These are phyloP conservation scores for Melipona beecheii DNA, from an alignment of 2,888 invertebrate genomes.

Conservation along the genomic window DNA sequence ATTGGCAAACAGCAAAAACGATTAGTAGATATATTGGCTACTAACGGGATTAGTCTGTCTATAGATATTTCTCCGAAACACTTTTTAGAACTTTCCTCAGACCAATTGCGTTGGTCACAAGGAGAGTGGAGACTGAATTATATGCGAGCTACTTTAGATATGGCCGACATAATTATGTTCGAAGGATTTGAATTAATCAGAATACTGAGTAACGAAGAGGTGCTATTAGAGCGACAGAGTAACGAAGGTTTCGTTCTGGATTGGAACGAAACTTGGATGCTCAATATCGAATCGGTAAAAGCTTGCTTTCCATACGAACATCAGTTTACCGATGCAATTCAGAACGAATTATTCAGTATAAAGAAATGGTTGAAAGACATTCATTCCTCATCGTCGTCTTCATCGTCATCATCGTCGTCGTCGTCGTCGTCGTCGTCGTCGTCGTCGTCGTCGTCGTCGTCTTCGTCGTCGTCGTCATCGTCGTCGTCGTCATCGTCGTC, in stretches of 20 bases:
- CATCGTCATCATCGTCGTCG: constrained; percentile 45
- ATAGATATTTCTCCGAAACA: constrained; percentile 82
- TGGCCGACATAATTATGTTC: constrained; percentile 89
- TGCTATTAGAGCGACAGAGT: constrained; percentile 90
- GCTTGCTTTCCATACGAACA: constrained; percentile 94
- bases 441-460: constrained; percentile 16
- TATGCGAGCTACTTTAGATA: constrained; percentile 87
- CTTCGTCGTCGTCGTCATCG: fast-evolving
- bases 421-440: constrained; percentile 51
- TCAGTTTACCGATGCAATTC: constrained; percentile 94
- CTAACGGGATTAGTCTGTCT: constrained; percentile 78
- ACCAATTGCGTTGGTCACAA: constrained; percentile 79
- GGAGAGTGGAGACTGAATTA: constrained; percentile 81
- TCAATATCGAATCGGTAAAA: constrained; percentile 88
- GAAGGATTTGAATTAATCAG: constrained; percentile 89
- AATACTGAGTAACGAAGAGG: constrained; percentile 87
- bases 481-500: background rate
- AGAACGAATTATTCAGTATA: constrained; percentile 94
- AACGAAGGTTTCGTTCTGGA: constrained; percentile 89
- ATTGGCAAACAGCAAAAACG: constrained; percentile 65
- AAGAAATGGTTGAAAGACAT: constrained; percentile 97
- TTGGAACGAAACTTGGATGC: constrained; percentile 90
- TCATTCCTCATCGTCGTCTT: constrained; percentile 84
- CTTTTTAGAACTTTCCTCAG: constrained; percentile 80
- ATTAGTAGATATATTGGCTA: constrained; percentile 78